phyloP scores from a whole-genome alignment of 2,797 vertebrate genomes.

The Chaetophractus vellerosus region DNA sequence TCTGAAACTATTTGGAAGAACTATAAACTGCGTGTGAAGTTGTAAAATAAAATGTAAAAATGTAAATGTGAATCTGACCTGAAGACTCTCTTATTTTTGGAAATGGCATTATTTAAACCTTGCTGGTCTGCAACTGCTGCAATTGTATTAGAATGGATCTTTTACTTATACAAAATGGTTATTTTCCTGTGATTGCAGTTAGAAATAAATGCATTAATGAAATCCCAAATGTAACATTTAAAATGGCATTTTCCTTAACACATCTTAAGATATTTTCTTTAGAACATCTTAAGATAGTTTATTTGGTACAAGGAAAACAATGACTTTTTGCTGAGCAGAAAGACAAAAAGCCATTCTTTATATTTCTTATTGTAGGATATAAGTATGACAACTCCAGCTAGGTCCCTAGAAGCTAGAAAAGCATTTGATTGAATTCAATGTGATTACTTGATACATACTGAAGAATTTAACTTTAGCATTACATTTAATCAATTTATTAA shows the following conservation, averaged over 20 bases:
- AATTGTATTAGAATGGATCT: neutral
- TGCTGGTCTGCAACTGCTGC: neutral
- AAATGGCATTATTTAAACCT: neutral
- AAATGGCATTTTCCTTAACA: conserved; percentile 9
- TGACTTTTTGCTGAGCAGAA: neutral
- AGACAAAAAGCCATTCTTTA: conserved; percentile 50
- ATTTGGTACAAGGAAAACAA: neutral
- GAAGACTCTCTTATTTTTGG: conserved; percentile 19
- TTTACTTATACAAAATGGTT: conserved; percentile 9
- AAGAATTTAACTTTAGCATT: neutral
- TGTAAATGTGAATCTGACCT: neutral
- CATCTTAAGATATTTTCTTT: neutral
- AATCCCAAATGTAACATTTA: neutral
- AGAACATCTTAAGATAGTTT: neutral
- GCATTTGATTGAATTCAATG: conserved; percentile 10
- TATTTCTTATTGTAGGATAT: conserved; percentile 28
- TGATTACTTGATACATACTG: conserved; percentile 56
- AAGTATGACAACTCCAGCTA: conserved; percentile 12
- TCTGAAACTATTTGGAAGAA: conserved; percentile 18
- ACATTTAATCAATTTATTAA: conserved; percentile 27
- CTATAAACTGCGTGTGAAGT: neutral
- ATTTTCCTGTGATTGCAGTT: neutral
- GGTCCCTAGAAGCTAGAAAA: neutral
- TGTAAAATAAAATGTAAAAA: conserved; percentile 55
- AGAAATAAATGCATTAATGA: neutral